Evolutionary conservation across 2,113 vertebrate species (phyloP), one percentile per base, ranked within the genome.

Genomic region (Gorsachius goisagi): DNA sequence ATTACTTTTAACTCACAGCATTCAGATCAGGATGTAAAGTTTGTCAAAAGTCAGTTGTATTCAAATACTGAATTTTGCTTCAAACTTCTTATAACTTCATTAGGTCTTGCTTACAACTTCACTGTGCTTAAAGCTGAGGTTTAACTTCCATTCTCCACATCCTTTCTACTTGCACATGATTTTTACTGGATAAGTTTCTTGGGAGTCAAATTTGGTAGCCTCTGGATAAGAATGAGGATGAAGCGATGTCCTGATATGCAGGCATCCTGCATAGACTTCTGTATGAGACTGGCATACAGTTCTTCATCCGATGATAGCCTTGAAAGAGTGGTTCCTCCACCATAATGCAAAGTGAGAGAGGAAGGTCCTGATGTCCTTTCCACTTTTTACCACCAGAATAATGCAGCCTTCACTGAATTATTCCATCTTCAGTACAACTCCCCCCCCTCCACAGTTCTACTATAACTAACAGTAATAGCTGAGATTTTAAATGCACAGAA

Each of bases 401-500:
- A 75, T 33, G 26, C 49, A 89, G 19, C 35, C 7, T 74, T 66
- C 85, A 50, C 32, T 67, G 71, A 37, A 83, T 88, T 76, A 49
- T 47, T 90, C 28, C 30, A 20, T 81, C 26, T 64, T 74, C 44
- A 63, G 49, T 80, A 59, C n/a, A 93, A 27, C 16, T 55, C 7
- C 24, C 78, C 12, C 20, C 7, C 11, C 15, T 58, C 35, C 33
- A 81, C 63, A 88, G 20, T 49, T 86, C 12, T 44, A 44, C 41
- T 44, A 44, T 44, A 44, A 44, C 5, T 44, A 44, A 44, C 41
- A 44, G 12, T 86, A 64, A 37, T 53, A 92, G 33, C 64, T 86
- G 68, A 84, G 27, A 84, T 85, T 94, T 93, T 82, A 93, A 90
- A 89, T 81, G 64, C 49, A 85, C 69, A 85, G 86, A 94, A 93